Conservation (phyloP, 1,140 invertebrate genomes). For the Medauroidea extradentata region DNA sequence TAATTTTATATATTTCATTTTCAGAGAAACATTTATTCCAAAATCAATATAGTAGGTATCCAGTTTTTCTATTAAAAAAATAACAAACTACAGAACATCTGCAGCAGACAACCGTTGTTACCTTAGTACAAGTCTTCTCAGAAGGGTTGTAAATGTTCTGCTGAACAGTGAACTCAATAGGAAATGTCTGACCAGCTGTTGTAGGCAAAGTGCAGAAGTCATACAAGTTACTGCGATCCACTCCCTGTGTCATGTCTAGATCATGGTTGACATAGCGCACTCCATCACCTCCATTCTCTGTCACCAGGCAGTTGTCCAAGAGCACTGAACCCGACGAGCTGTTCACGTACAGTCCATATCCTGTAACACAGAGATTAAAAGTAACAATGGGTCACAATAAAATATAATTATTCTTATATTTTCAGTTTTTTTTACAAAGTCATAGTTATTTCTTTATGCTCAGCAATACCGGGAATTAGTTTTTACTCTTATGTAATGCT, state of each 20-base stretch:
- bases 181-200: constrained; percentile 76
- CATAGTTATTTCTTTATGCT: background rate
- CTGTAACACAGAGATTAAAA: constrained; percentile 46
- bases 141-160: constrained; percentile 65
- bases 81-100: too few relatives aligned
- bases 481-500: too few relatives aligned
- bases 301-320: constrained; percentile 65
- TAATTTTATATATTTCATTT: too few relatives aligned
- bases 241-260: constrained; percentile 61
- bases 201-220: constrained; percentile 81
- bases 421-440: background rate
- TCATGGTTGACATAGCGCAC: constrained; percentile 80
- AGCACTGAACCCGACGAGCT: constrained; percentile 72
- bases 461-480: too few relatives aligned
- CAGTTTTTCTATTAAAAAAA: too few relatives aligned
- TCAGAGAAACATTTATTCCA: too few relatives aligned
- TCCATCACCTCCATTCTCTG: constrained; percentile 81
- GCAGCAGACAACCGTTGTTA: constrained; percentile 31
- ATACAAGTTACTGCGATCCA: constrained; percentile 65
- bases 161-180: constrained; percentile 69
- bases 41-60: too few relatives aligned
- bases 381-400: background rate
- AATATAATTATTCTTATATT: background rate
- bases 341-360: constrained; percentile 86
- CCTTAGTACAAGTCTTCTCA: constrained; percentile 66